Percentiles rank a stretch among this genome's conserved stretches.
phyloP scores from a whole-genome alignment of 2,113 vertebrate genomes.

The Myocastor coypus region DNA sequence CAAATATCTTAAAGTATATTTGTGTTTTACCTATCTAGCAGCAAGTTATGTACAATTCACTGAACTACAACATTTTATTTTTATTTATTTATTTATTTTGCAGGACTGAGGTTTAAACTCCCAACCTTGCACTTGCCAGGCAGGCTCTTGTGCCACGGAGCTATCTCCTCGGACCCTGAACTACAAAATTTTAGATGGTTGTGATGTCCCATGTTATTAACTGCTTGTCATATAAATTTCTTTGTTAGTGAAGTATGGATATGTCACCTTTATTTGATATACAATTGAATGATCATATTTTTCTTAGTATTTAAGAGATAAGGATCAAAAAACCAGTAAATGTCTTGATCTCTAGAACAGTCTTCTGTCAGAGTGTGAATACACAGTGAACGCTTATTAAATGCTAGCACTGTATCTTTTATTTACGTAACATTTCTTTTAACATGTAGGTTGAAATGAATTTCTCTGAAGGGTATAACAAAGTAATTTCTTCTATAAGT shows the following conservation, averaged over 20 bases:
- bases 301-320: conserved; percentile 40
- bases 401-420: not conserved
- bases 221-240: not conserved
- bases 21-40: not conserved
- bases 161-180: too few species aligned
- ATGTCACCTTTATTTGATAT: not conserved
- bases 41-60: not conserved
- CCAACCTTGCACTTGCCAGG: too few species aligned
- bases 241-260: not conserved
- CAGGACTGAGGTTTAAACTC: too few species aligned
- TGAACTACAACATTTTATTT: too few species aligned
- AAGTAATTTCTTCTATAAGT: not conserved
- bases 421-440: not conserved
- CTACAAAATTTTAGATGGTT: not conserved
- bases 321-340: conserved; percentile 2
- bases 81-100: too few species aligned
- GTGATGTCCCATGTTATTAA: not conserved
- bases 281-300: not conserved
- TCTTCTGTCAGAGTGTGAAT: not conserved
- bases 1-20: not conserved
- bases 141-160: too few species aligned
- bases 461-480: not conserved
- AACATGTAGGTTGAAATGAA: not conserved
- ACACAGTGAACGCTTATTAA: not conserved
- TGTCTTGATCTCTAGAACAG: not conserved